Conservation (phyloP, 2,113 vertebrate genomes). For the Pedetes capensis region DNA sequence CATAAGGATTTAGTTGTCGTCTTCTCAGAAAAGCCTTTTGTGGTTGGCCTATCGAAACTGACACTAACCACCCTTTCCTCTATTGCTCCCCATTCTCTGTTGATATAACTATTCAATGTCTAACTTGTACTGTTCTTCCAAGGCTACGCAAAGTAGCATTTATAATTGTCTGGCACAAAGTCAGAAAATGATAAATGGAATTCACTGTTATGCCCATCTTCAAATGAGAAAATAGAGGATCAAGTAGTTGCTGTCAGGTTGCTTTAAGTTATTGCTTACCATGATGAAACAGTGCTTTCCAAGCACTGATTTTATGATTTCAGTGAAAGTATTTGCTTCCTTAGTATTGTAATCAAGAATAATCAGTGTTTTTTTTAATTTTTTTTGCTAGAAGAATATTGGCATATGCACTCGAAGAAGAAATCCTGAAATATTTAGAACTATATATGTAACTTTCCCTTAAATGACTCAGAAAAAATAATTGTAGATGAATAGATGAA, state of each 20-base stretch:
- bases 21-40: background rate
- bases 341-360: background rate
- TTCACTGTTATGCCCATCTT: background rate
- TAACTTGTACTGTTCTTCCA: background rate
- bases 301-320: background rate
- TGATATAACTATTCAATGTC: background rate
- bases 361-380: background rate
- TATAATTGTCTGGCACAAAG: background rate
- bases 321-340: background rate
- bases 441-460: background rate
- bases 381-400: background rate
- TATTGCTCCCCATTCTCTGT: background rate
- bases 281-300: background rate
- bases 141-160: background rate
- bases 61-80: background rate
- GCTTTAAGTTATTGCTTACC: background rate
- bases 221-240: background rate
- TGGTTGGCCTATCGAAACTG: background rate
- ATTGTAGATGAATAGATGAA: background rate
- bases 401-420: background rate
- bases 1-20: background rate
- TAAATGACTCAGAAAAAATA: background rate
- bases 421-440: background rate
- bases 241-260: background rate
- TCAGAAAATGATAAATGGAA: background rate